phyloP scores from a whole-genome alignment of 1,140 invertebrate genomes.

The Meloidogyne chitwoodi region DNA sequence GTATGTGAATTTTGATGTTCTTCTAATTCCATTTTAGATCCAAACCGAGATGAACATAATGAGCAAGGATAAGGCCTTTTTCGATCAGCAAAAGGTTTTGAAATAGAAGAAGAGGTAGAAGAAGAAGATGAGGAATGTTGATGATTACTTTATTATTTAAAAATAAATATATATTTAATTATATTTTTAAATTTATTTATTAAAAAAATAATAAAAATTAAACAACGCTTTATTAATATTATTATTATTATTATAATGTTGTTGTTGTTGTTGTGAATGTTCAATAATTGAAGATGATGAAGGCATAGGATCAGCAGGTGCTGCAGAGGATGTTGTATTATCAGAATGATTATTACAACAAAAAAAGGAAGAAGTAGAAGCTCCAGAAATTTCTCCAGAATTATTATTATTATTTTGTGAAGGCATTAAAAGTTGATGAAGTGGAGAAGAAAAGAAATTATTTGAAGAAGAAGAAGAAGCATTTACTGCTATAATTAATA shows the following conservation, averaged over 20 bases:
- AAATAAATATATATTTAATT: too few relatives aligned
- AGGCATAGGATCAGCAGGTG: not conserved
- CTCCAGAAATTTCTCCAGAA: not conserved
- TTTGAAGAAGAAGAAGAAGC: not conserved
- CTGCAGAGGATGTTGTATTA: not conserved
- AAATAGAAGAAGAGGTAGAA: not conserved
- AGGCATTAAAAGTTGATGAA: not conserved
- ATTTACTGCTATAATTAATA: not conserved
- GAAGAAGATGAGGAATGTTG: not conserved
- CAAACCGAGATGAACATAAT: constrained; percentile 53
- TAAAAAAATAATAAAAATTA: too few relatives aligned
- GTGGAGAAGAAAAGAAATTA: not conserved
- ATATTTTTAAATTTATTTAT: too few relatives aligned
- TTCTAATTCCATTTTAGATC: constrained; percentile 60
- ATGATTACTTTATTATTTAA: not conserved
- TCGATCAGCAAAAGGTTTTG: constrained; percentile 31
- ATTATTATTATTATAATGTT: too few relatives aligned
- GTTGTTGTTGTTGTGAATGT: not conserved
- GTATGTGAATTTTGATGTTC: constrained; percentile 60
- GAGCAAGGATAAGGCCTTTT: constrained; percentile 58
- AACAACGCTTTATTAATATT: too few relatives aligned
- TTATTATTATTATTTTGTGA: too few relatives aligned
- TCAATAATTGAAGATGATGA: not conserved
- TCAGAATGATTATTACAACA: not conserved
- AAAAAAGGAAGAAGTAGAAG: not conserved